Percentiles rank a stretch among this genome's conserved stretches.
These are phyloP conservation scores for Chirona hameri DNA, from an alignment of 2,888 invertebrate species.

Conservation along the genomic window DNA sequence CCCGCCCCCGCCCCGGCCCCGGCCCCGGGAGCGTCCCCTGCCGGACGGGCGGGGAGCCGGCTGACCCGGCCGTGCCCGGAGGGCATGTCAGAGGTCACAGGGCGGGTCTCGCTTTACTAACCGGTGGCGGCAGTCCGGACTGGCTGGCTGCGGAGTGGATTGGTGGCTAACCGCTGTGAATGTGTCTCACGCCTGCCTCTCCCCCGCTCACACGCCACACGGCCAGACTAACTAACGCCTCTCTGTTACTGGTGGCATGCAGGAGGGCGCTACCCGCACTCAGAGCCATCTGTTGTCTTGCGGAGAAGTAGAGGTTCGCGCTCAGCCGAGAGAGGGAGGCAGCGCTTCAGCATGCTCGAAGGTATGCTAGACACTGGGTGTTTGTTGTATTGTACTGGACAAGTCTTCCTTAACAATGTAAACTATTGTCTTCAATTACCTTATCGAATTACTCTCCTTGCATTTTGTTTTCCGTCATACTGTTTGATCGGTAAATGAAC, in stretches of 20 bases:
- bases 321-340: conserved; percentile 7
- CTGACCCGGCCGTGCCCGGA: background rate
- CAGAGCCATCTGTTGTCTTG: conserved; percentile 13
- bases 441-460: too few relatives aligned
- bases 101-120: background rate
- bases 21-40: too few relatives aligned
- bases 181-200: background rate
- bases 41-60: too few relatives aligned
- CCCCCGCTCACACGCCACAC: background rate
- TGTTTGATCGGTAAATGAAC: too few relatives aligned
- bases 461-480: too few relatives aligned
- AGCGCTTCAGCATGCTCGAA: conserved; percentile 25
- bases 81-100: background rate
- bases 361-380: background rate
- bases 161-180: background rate
- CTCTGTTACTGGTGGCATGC: background rate
- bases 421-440: too few relatives aligned
- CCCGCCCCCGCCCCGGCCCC: too few relatives aligned
- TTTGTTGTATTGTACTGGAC: too few relatives aligned
- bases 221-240: background rate
- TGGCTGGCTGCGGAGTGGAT: too few relatives aligned
- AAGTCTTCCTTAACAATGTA: too few relatives aligned
- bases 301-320: conserved; percentile 6
- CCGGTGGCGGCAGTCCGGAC: background rate
- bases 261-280: background rate